These are phyloP conservation scores for Cataglyphis livida DNA, from an alignment of 2,888 invertebrate genomes.

Conservation along the genomic window DNA sequence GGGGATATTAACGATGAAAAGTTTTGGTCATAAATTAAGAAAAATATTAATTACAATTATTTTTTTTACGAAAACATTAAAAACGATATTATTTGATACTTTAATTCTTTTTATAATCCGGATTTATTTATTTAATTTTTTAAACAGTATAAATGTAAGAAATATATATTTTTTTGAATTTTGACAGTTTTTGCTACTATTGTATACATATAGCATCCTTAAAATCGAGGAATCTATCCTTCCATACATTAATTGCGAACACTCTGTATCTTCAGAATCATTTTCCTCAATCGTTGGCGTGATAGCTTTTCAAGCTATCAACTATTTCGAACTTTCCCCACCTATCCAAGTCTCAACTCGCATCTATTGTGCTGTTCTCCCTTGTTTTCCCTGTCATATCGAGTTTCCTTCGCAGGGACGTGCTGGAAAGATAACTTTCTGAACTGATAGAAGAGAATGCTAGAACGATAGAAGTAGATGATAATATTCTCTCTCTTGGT, in stretches of 20 bases:
- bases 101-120: too few species aligned
- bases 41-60: too few species aligned
- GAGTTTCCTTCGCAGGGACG: constrained; percentile 45
- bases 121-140: too few species aligned
- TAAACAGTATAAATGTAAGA: too few species aligned
- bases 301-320: constrained; percentile 19
- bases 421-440: constrained; percentile 56
- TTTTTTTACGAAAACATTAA: too few species aligned
- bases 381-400: constrained; percentile 32
- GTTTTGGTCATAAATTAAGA: too few species aligned
- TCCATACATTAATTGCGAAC: background rate
- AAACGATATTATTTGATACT: too few species aligned
- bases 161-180: too few species aligned
- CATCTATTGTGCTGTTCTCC: constrained; percentile 2
- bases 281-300: constrained; percentile 9
- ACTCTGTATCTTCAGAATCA: background rate
- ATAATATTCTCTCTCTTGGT: constrained; percentile 45
- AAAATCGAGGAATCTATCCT: background rate
- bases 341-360: constrained; percentile 1
- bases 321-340: constrained; percentile 28
- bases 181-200: too few species aligned
- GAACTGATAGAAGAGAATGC: constrained; percentile 52
- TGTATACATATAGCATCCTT: too few species aligned
- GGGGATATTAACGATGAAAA: too few species aligned
- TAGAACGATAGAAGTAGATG: constrained; percentile 27